Evolutionary conservation across 2,797 vertebrate genomes (phyloP).

Genomic region (Dendrocincla fuliginosa): DNA sequence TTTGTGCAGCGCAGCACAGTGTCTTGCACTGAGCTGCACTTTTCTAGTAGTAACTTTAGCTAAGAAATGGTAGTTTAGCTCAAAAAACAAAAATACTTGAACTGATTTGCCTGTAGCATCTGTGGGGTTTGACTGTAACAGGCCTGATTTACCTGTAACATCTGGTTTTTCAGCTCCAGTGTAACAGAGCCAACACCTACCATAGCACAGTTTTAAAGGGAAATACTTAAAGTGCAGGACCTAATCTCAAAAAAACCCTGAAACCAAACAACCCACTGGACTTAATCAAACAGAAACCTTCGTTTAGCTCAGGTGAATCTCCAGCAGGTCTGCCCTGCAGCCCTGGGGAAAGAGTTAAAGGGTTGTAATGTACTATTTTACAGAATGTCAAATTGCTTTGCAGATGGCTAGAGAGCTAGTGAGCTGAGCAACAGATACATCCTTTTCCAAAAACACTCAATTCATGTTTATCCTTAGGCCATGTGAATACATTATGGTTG

Average conservation of each 20-base stretch:
- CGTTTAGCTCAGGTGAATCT: neutral
- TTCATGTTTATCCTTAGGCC: neutral
- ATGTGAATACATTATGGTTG: neutral
- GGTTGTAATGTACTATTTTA: neutral
- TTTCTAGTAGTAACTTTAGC: neutral
- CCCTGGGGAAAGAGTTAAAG: neutral
- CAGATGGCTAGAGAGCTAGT: neutral
- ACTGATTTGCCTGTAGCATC: neutral
- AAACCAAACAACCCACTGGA: neutral
- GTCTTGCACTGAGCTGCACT: accelerated
- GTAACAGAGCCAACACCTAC: neutral
- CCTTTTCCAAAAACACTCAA: neutral
- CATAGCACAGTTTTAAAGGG: neutral
- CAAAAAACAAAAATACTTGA: neutral
- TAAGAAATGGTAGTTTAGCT: neutral
- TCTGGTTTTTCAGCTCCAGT: neutral
- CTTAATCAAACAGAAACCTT: neutral
- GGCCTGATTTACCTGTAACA: neutral
- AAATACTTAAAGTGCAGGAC: neutral
- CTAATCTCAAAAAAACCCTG: neutral
- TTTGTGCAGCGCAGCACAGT: neutral
- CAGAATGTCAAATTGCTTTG: neutral
- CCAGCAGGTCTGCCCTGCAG: neutral
- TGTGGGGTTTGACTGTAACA: neutral
- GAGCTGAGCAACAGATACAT: neutral